phyloP scores from a whole-genome alignment of 2,888 invertebrate species.

The Ceramica pisi region DNA sequence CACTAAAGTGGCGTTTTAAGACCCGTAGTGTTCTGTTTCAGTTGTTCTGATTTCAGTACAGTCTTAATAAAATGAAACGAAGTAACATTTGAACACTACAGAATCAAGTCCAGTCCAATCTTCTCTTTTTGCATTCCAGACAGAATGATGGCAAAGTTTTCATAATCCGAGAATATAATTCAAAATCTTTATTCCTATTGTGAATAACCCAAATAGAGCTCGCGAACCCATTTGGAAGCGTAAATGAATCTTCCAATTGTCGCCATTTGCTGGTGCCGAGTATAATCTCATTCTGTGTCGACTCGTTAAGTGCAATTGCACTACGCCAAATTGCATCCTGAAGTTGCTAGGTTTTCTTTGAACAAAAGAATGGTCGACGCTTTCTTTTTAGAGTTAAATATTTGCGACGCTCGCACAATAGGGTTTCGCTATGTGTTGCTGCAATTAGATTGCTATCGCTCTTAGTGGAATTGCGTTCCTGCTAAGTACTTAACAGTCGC shows the following conservation, averaged over 20 bases:
- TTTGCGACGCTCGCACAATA: conserved; percentile 56
- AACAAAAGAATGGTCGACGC: conserved; percentile 64
- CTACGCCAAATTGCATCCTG: conserved; percentile 69
- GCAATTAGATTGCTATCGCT: conserved; percentile 57
- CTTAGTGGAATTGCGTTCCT: conserved; percentile 38
- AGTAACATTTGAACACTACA: background rate
- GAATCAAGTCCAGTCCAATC: conserved; percentile 27
- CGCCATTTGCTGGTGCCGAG: conserved; percentile 67
- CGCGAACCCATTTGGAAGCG: conserved; percentile 59
- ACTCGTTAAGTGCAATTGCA: conserved; percentile 74
- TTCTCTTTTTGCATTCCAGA: conserved; percentile 33
- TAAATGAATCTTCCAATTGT: conserved; percentile 73
- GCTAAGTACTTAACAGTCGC: conserved; percentile 32
- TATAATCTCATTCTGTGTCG: conserved; percentile 74
- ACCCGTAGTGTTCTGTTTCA: too few species aligned
- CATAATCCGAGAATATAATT: conserved; percentile 56
- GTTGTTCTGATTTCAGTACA: background rate
- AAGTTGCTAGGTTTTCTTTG: conserved; percentile 64
- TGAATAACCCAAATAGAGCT: conserved; percentile 60
- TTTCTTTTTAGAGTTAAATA: conserved; percentile 62
- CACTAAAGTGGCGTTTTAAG: too few species aligned
- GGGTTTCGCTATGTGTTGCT: conserved; percentile 47
- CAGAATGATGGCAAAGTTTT: conserved; percentile 53
- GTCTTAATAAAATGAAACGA: background rate
- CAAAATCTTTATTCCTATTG: conserved; percentile 58